These are phyloP conservation scores for Mus caroli DNA, from an alignment of 2,797 vertebrate species.

Conservation along the genomic window DNA sequence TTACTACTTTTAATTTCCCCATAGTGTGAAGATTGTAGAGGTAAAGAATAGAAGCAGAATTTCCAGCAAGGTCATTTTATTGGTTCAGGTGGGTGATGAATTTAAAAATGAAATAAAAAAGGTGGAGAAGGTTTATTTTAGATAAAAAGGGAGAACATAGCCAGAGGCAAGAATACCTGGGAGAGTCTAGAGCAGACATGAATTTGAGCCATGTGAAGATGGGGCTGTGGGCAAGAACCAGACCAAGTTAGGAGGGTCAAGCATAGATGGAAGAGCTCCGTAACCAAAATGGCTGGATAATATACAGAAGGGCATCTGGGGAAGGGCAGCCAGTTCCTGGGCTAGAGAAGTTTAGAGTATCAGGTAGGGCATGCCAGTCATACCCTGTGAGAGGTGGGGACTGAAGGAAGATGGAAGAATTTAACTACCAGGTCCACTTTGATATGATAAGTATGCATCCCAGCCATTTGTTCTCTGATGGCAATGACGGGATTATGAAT, in stretches of 20 bases:
- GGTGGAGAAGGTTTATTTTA: neutral
- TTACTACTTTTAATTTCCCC: neutral
- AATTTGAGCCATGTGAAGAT: neutral
- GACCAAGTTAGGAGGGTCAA: neutral
- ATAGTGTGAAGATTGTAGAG: too few species aligned
- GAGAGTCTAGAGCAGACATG: neutral
- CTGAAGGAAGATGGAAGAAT: neutral
- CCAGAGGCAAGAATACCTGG: neutral
- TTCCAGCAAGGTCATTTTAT: neutral
- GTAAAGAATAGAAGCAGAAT: neutral
- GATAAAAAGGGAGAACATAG: neutral
- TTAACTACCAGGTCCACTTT: neutral
- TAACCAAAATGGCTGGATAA: neutral
- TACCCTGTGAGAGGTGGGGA: neutral
- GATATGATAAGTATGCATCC: neutral
- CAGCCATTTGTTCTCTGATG: neutral
- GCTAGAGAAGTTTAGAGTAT: neutral
- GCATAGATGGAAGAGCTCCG: neutral
- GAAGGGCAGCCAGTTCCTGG: neutral
- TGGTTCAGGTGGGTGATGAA: neutral
- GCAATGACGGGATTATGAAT: neutral
- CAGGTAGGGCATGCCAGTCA: neutral
- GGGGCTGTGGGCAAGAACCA: neutral
- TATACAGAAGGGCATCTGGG: neutral
- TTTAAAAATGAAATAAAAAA: neutral